These are phyloP conservation scores for Arctia plantaginis DNA, from an alignment of 2,888 invertebrate genomes.

Conservation along the genomic window DNA sequence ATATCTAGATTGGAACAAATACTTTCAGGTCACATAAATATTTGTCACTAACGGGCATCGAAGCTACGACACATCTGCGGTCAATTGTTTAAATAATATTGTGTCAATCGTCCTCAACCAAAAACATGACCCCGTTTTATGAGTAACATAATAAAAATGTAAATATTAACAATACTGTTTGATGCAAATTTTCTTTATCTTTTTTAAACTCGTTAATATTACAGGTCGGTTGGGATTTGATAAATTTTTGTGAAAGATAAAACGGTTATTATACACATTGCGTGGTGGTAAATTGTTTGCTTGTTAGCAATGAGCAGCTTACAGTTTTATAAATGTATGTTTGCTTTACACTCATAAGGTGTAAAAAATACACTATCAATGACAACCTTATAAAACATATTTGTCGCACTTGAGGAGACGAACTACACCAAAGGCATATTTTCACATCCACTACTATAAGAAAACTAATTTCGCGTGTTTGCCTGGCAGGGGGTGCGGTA, in stretches of 20 bases:
- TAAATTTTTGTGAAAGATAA: background rate
- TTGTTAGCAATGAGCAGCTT: background rate
- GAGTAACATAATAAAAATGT: background rate
- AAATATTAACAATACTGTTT: background rate
- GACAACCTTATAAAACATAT: constrained; percentile 38
- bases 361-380: background rate
- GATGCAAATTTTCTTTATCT: background rate
- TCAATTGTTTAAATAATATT: background rate
- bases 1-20: background rate
- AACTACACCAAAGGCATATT: constrained; percentile 56
- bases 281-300: background rate
- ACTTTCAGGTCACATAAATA: background rate
- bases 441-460: constrained; percentile 55
- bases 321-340: background rate
- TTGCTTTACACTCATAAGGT: background rate
- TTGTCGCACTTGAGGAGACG: constrained; percentile 51
- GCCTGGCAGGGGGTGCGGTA: constrained; percentile 55
- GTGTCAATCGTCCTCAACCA: background rate
- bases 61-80: background rate
- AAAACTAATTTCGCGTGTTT: constrained; percentile 73
- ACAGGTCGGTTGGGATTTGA: background rate
- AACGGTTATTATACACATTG: too few relatives aligned
- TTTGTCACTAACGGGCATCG: background rate
- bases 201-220: background rate
- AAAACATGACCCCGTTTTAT: background rate